A percentile compares a stretch with the other conserved stretches of the same genome.
Evolutionary conservation across 2,888 invertebrate genomes (phyloP).

Genomic region (Biston stratarius): DNA sequence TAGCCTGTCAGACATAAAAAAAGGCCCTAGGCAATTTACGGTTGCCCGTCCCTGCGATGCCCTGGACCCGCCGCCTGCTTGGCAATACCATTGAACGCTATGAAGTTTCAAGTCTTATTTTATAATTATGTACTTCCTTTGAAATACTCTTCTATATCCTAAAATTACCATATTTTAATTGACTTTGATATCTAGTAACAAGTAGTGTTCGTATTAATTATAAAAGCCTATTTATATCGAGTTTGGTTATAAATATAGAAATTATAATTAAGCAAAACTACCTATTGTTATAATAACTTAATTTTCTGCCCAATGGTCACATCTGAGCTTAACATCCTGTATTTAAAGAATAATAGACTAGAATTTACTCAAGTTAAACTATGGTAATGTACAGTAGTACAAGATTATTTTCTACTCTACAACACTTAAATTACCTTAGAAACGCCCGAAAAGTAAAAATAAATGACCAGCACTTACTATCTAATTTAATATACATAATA

Average conservation of each 20-base stretch:
- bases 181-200: not conserved
- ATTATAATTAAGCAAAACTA: not conserved
- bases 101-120: no score
- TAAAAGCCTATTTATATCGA: not conserved
- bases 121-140: slow-evolving; percentile 1
- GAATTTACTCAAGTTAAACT: not conserved
- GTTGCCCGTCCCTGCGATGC: no score
- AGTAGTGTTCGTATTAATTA: not conserved
- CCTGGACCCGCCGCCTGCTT: no score
- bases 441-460: slow-evolving; percentile 20
- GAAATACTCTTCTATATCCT: slow-evolving; percentile 4
- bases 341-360: not conserved
- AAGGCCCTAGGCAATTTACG: no score
- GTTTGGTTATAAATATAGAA: slow-evolving; percentile 1
- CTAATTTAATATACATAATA: slow-evolving; percentile 47
- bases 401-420: slow-evolving; percentile 1
- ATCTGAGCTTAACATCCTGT: slow-evolving; percentile 1
- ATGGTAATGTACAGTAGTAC: slow-evolving; percentile 12
- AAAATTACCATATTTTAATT: slow-evolving; percentile 19
- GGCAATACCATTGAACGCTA: no score
- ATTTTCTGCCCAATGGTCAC: slow-evolving; percentile 24
- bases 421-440: slow-evolving; percentile 16
- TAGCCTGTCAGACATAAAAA: no score
- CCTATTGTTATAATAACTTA: slow-evolving; percentile 17
- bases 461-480: slow-evolving; percentile 39